phyloP scores from a whole-genome alignment of 2,888 invertebrate genomes.

The Mesorhabditis spiculigera region DNA sequence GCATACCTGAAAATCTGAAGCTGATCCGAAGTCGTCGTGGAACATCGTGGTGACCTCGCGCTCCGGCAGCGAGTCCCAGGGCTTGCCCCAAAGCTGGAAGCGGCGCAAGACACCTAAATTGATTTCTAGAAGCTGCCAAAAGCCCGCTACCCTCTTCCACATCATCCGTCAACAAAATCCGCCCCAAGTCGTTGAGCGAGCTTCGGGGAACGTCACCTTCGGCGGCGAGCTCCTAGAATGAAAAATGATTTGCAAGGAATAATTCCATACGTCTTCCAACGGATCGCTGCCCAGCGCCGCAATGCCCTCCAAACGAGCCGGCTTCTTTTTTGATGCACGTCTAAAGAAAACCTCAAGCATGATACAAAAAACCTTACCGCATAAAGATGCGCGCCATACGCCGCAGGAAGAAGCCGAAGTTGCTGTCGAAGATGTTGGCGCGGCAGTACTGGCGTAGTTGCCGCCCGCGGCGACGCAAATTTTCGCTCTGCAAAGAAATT shows the following conservation, averaged over 20 bases:
- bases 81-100: slow-evolving; percentile 1
- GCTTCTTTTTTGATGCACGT: not conserved
- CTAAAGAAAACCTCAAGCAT: not conserved
- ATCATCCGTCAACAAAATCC: slow-evolving; percentile 3
- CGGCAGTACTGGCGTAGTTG: too few relatives aligned
- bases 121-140: not conserved
- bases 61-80: not conserved
- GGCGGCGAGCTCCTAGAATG: not conserved
- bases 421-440: too few relatives aligned
- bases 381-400: not conserved
- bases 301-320: not conserved
- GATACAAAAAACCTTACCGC: not conserved
- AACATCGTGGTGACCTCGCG: not conserved
- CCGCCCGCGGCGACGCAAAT: too few relatives aligned
- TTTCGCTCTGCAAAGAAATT: not conserved
- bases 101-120: not conserved
- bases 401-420: too few relatives aligned
- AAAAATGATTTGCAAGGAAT: not conserved
- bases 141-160: not conserved
- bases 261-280: not conserved
- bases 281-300: not conserved
- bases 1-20: not conserved
- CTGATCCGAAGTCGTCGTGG: not conserved
- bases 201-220: not conserved
- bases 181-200: not conserved